Conservation (phyloP, 2,113 vertebrate genomes). For the Baryphthengus martii region DNA sequence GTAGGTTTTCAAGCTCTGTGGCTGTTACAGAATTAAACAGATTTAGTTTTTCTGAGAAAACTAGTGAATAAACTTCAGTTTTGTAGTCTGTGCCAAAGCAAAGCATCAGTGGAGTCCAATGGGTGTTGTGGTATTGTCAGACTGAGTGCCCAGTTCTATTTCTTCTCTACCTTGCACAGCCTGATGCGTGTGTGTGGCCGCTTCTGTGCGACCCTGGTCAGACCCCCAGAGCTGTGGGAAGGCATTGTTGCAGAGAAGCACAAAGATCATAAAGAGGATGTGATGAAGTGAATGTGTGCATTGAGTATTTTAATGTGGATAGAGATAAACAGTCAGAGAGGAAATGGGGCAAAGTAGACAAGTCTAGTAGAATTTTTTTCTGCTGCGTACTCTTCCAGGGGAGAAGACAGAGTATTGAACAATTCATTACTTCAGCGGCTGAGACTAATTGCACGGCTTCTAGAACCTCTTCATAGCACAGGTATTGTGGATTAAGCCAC, state of each 20-base stretch:
- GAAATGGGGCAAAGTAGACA: background rate
- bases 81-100: background rate
- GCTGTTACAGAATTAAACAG: background rate
- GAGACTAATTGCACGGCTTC: background rate
- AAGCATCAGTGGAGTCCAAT: background rate
- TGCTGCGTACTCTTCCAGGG: background rate
- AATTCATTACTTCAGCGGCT: background rate
- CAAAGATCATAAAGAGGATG: background rate
- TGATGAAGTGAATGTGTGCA: background rate
- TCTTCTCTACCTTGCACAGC: background rate
- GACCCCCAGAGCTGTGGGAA: background rate
- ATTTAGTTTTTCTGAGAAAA: background rate
- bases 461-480: background rate
- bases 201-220: background rate
- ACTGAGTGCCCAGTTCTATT: accelerated
- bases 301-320: background rate
- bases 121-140: background rate
- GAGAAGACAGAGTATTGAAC: background rate
- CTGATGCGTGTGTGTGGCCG: accelerated
- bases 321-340: background rate
- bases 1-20: background rate
- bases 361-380: background rate
- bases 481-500: background rate
- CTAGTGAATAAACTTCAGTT: background rate
- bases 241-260: background rate